Evolutionary conservation across 2,113 vertebrate species (phyloP).

Genomic region (western clawed frog (Xenopus tropicalis)): DNA sequence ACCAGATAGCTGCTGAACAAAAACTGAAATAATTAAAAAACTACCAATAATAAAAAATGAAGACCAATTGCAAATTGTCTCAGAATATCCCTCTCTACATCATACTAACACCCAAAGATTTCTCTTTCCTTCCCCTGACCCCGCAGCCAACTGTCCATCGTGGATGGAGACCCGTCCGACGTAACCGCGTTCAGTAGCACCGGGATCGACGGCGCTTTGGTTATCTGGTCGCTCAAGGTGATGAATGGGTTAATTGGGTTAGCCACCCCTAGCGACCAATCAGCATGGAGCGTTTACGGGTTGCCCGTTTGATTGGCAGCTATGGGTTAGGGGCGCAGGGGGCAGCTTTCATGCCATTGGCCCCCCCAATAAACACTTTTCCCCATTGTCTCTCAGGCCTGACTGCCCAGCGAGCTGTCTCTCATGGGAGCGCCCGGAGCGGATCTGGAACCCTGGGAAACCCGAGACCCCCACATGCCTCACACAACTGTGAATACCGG

Average conservation of each 20-base stretch:
- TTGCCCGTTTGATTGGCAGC: no score
- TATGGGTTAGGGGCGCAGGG: no score
- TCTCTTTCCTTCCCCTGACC: background rate
- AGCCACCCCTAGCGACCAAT: no score
- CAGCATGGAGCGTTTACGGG: no score
- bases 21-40: no score
- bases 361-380: no score
- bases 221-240: conserved; percentile 67
- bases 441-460: conserved; percentile 9
- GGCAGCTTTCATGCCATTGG: no score
- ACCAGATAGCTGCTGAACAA: no score
- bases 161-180: conserved; percentile 53
- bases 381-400: background rate
- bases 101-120: no score
- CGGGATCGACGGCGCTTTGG: conserved; percentile 68
- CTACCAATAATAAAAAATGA: no score
- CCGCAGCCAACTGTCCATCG: conserved; percentile 57
- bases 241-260: background rate
- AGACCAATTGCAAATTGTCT: no score
- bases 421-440: background rate
- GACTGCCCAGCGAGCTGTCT: background rate
- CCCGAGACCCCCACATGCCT: background rate
- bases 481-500: conserved; percentile 2
- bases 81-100: no score
- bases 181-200: conserved; percentile 69